Evolutionary conservation across 2,113 vertebrate species (phyloP), one percentile per base, ranked within the genome.

Genomic region (Galeopterus variegatus): DNA sequence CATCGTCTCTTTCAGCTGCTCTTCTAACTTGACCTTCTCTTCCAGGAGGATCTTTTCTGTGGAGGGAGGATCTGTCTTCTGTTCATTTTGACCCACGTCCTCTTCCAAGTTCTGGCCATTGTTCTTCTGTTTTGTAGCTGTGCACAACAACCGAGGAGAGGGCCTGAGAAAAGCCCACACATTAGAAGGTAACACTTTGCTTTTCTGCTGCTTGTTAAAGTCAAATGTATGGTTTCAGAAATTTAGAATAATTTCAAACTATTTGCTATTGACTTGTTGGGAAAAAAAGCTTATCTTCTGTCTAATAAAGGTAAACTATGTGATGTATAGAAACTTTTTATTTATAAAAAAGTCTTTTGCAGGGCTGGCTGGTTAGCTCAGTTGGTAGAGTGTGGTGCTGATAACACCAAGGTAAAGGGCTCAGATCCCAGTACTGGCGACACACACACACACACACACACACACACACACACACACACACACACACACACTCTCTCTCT

Each of bases 11-110:
- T 99, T 99, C 3, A 99, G 98, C 94, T 99, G 99, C 48, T 99
- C 99, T 93, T 99, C 99, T 90, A 99, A 97, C 98, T 98, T 99
- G 41, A 56, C 96, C 98, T 99, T 99, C 97, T 99, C 99, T 96
- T 99, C 99, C 7, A 83, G 1, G 69, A 99, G 93, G 0, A 31
- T 84, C 62, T 99, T 99, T 93, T 99, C 99, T 33, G 98, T 60
- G 19, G 98, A 13, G 18, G 93, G 97, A 8, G 97, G 93, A 36
- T 99, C 99, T 1, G 97, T 48, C 96, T 99, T 99, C 54, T 98
- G 98, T 8, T 98, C 98, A 11, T 8, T 96, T 15, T 96, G 99
- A n/a, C 91, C 98, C 31, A 89, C 48, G 33, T 99, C 99, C 73
- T 99, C 99, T 50, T 99, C 99, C 14, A 99, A 67, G 56, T 98